Conservation (phyloP, 2,113 vertebrate species). For the Marmota flaviventris region DNA sequence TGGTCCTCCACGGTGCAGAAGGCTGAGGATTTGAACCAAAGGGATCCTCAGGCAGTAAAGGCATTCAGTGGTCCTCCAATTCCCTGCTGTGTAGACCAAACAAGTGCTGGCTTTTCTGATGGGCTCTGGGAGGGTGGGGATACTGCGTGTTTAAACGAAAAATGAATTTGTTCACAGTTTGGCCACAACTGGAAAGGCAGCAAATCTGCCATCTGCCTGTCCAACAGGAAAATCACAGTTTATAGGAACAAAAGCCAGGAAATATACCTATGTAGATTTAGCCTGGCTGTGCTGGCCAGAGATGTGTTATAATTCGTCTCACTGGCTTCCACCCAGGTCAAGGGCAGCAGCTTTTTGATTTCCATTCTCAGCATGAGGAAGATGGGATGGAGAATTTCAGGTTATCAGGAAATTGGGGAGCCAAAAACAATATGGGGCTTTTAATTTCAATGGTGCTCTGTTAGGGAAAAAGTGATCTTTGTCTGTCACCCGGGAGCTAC, state of each 20-base stretch:
- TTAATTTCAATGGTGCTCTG: background rate
- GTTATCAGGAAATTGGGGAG: background rate
- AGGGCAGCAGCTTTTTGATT: background rate
- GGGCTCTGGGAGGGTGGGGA: background rate
- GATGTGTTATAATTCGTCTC: background rate
- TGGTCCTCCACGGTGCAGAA: fast-evolving
- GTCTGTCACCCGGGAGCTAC: background rate
- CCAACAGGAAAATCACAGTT: background rate
- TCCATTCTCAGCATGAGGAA: background rate
- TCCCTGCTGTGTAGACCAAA: background rate
- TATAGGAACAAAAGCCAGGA: background rate
- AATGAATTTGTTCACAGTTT: background rate
- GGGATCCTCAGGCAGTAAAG: background rate
- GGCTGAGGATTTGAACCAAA: background rate
- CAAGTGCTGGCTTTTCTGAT: background rate
- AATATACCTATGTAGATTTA: background rate
- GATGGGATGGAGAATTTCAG: background rate
- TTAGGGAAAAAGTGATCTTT: background rate
- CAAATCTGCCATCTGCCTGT: background rate
- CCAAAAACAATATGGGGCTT: background rate
- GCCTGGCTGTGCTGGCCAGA: background rate
- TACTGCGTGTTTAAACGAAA: background rate
- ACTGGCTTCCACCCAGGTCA: background rate
- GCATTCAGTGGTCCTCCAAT: background rate
- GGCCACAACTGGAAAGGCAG: background rate